Evolutionary conservation across 2,888 invertebrate genomes (phyloP), one percentile per base, ranked within the genome.

Genomic region (Apodemia mormo): DNA sequence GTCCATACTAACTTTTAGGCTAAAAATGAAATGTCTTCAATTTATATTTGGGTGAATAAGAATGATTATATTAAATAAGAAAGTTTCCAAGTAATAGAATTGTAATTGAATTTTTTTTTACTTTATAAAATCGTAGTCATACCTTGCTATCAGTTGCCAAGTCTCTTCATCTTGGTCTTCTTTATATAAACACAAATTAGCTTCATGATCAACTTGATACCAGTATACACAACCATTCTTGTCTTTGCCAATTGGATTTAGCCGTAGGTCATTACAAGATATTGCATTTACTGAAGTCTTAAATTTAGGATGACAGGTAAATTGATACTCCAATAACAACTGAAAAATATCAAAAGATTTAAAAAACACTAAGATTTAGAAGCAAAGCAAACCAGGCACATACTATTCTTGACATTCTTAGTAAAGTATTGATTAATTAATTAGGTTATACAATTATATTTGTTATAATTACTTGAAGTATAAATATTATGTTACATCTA

Each of bases 111-210:
- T 40, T 8, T 40, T 8, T 8, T 40, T 5, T 37, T 37, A 37
- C 40, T 8, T 40, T 7, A 40, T 9, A 40, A 40, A 40, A 40
- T 40, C 40, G 2, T 40, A 9, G 40, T 65, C 67, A 61, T 74
- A 97, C 97, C 95, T 96, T 74, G 98, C 98, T 74, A 99, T 96
- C 65, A 98, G 94, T 83, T 97, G 96, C 98, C 98, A 99, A 14
- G 97, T 97, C 85, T 99, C 98, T 84, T 99, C 99, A 88, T 99
- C 99, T 76, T 97, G 95, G 83, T 99, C 98, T 89, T 99, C 99
- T 82, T 97, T 96, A 88, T 98, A 99, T 66, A 99, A 95, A 75
- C 98, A 95, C 74, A 99, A 94, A 88, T 98, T 98, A 79, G 97
- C 96, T 72, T 97, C 96, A 74, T 96, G 95, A 86, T 99, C 98